Evolutionary conservation across 2,113 vertebrate species (phyloP).

Genomic region (Gobius niger): DNA sequence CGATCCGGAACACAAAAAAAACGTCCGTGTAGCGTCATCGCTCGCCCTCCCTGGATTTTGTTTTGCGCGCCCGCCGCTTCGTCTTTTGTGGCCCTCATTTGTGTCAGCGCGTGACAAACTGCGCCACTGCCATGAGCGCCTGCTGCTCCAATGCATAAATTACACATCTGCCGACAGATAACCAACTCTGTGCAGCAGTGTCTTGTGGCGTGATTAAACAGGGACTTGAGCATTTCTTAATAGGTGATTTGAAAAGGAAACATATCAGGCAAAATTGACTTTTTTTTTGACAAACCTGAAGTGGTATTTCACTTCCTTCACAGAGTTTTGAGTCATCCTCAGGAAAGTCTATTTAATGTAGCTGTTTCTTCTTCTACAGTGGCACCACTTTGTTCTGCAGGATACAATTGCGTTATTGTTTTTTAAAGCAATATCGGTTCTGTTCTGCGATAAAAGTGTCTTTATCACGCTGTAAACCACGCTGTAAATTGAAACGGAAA

Average conservation of each 20-base stretch:
- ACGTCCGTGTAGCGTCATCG: not conserved
- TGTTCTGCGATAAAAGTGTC: too few species aligned
- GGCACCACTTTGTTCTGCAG: too few species aligned
- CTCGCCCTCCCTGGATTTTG: slow-evolving; percentile 6
- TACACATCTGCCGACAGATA: slow-evolving; percentile 13
- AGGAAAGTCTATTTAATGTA: too few species aligned
- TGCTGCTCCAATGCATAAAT: slow-evolving; percentile 30
- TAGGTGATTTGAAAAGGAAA: not conserved
- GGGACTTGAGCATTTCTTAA: not conserved
- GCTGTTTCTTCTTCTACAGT: too few species aligned
- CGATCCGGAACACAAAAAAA: not conserved
- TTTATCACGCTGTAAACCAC: too few species aligned
- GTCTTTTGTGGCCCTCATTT: slow-evolving; percentile 16
- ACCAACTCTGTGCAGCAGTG: slow-evolving; percentile 8
- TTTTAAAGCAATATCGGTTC: too few species aligned
- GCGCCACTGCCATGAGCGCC: slow-evolving; percentile 20
- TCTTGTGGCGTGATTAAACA: not conserved
- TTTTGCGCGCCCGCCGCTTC: not conserved
- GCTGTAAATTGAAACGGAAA: too few species aligned
- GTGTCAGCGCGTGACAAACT: slow-evolving; percentile 18
- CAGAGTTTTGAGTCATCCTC: too few species aligned
- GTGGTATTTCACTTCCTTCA: too few species aligned
- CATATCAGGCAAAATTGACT: not conserved
- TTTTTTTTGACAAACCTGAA: not conserved
- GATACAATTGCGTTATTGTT: too few species aligned